phyloP scores from a whole-genome alignment of 2,113 vertebrate species.

The Dasypus novemcinctus region DNA sequence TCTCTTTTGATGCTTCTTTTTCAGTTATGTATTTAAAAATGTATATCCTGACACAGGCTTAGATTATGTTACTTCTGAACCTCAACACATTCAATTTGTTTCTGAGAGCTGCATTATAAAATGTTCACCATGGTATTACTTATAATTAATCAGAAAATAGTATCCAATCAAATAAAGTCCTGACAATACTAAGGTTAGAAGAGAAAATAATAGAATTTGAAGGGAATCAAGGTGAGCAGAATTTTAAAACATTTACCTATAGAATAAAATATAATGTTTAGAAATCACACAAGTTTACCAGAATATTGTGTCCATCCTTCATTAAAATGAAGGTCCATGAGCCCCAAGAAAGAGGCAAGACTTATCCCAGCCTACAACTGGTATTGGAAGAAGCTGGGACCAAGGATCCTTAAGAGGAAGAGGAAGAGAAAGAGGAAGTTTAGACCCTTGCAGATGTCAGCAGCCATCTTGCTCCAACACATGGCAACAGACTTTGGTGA shows the following conservation, averaged over 20 bases:
- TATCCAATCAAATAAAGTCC: neutral
- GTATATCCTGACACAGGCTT: neutral
- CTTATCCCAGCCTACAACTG: no score
- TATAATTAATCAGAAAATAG: neutral
- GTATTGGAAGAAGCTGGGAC: no score
- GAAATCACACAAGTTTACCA: neutral
- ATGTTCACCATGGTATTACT: neutral
- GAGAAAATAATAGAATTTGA: neutral
- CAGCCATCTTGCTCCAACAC: no score
- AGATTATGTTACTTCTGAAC: neutral
- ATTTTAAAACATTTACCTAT: neutral
- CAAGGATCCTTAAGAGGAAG: no score
- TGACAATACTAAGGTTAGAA: neutral
- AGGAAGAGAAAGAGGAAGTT: no score
- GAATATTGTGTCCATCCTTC: neutral
- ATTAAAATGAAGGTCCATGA: neutral
- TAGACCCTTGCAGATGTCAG: no score
- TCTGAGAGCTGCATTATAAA: neutral
- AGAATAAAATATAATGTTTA: neutral
- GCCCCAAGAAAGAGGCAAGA: no score
- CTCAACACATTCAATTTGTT: neutral
- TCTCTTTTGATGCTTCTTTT: conserved; percentile 2
- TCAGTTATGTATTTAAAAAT: neutral
- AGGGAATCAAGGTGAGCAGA: neutral
- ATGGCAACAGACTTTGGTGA: no score